These are phyloP conservation scores for Plotosus lineatus DNA, from an alignment of 2,113 vertebrate species.

Conservation along the genomic window DNA sequence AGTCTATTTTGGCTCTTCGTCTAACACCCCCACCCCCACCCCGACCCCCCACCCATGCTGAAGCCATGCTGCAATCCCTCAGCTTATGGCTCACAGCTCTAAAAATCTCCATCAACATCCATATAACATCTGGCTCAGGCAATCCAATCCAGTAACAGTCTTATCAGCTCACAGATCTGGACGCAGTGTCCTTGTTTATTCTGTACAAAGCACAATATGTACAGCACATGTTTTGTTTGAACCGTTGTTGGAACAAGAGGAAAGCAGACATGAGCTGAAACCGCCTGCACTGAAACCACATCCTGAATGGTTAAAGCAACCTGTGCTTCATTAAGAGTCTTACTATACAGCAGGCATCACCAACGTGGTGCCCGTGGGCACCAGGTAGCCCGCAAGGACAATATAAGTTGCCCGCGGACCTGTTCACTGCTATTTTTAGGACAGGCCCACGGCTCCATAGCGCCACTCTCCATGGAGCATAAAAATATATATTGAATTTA, in stretches of 20 bases:
- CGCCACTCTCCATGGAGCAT: no score
- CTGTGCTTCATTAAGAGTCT: not conserved
- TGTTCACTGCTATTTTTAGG: no score
- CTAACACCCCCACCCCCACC: no score
- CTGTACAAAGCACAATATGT: not conserved
- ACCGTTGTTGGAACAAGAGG: not conserved
- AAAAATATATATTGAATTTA: no score
- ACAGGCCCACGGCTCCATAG: no score
- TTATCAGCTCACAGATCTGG: not conserved
- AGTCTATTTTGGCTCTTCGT: not conserved
- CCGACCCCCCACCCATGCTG: no score
- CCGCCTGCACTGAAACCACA: not conserved
- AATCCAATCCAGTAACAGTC: not conserved
- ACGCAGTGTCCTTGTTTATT: not conserved
- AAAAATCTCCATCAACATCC: conserved; percentile 8
- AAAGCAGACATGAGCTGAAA: not conserved
- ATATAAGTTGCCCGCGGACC: no score
- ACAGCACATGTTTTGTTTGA: not conserved
- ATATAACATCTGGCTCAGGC: conserved; percentile 7
- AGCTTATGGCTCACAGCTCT: not conserved
- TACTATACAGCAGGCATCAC: not conserved
- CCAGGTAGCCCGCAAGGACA: no score
- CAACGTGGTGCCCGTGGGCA: no score
- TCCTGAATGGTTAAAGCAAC: not conserved
- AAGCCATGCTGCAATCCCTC: conserved; percentile 13